Evolutionary conservation across 2,797 vertebrate genomes (phyloP), one percentile per base, ranked within the genome.

Genomic region (Platyrinchus mystaceus): DNA sequence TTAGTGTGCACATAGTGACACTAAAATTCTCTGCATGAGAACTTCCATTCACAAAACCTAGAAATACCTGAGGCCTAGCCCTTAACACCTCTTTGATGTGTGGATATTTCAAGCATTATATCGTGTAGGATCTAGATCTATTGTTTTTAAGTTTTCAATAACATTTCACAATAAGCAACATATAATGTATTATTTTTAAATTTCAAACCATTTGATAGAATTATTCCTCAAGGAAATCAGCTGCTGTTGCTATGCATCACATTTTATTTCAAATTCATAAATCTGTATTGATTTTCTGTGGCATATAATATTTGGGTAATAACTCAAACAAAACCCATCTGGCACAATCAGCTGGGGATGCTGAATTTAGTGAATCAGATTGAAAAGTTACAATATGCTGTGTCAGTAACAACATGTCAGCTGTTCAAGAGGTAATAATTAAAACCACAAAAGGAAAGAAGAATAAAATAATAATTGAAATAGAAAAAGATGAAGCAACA

Each of bases 241-340:
- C 6, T 80, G 41, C 15, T 82, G 26, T 70, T 94, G 67, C 47
- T 91, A 74, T 89, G 79, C 53, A 95, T 87, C 56, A 64, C 41
- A 73, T 94, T 89, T 87, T 87, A 77, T 92, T 85, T 93, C 44
- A 74, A 85, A 94, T 87, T 92, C 75, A 80, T 89, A 93, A 85
- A 87, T 64, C 49, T 85, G 24, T 83, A 93, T 95, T 94, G 89
- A 94, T 94, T 95, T 95, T 95, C 58, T 67, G 49, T 88, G 76
- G 46, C 89, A 84, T 91, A 50, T 46, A 92, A 68, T 94, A 94
- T 92, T 91, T 91, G 41, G 73, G 91, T 75, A 96, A 95, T 87
- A 96, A 39, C 60, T 95, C 75, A 93, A 80, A 91, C 17, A 92
- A 91, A 96, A 53, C 21, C 84, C 78, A 87, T 93, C 94, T 92